phyloP scores from a whole-genome alignment of 1,140 invertebrate genomes.

The Acyrthosiphon pisum region DNA sequence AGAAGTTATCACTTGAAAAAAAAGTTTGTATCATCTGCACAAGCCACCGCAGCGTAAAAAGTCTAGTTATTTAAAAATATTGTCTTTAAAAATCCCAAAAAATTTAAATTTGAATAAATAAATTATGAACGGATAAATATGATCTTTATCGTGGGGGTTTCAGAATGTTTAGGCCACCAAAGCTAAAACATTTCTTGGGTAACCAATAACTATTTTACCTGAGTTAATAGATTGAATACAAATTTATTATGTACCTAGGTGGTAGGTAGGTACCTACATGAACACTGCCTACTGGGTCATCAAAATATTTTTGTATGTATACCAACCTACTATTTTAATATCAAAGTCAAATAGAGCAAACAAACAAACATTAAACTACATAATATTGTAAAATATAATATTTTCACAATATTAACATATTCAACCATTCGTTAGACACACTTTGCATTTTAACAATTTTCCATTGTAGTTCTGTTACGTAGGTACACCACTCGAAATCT shows the following conservation, averaged over 20 bases:
- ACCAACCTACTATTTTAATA: neutral
- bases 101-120: neutral
- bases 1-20: neutral
- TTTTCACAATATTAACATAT: neutral
- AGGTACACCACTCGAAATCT: neutral
- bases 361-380: neutral
- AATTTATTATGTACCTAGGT: neutral
- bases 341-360: neutral
- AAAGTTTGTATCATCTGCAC: neutral
- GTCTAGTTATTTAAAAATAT: neutral
- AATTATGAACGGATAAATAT: no score
- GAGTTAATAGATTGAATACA: neutral
- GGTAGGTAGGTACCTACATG: neutral
- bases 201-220: neutral
- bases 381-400: neutral
- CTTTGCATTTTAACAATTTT: neutral
- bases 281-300: no score
- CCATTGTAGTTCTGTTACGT: neutral
- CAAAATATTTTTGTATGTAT: neutral
- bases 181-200: neutral
- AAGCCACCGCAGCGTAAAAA: neutral
- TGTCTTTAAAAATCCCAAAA: neutral
- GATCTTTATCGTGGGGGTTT: no score
- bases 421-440: slow-evolving; percentile 5
- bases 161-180: neutral